A percentile compares a stretch with the other conserved stretches of the same genome.
These are phyloP conservation scores for Plutomurus gul DNA, from an alignment of 1,140 invertebrate genomes.

Conservation along the genomic window DNA sequence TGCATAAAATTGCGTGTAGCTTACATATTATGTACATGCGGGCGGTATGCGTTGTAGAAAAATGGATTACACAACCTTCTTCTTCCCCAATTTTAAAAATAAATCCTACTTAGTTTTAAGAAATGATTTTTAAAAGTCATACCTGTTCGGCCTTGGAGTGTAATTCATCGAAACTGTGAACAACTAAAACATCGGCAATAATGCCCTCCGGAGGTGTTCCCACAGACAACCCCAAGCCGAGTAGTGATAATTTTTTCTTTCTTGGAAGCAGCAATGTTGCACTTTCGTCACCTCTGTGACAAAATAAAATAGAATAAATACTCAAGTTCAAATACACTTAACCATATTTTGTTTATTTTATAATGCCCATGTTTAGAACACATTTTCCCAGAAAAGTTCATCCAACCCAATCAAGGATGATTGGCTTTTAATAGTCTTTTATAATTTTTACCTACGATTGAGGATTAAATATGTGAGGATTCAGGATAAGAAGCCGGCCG, in stretches of 20 bases:
- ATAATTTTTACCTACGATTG: too few species aligned
- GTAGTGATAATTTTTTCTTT: conserved; percentile 63
- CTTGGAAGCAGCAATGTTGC: conserved; percentile 66
- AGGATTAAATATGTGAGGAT: too few species aligned
- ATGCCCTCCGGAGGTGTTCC: conserved; percentile 65
- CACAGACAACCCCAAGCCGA: conserved; percentile 70
- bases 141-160: conserved; percentile 53
- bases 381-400: too few species aligned
- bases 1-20: too few species aligned
- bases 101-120: neutral
- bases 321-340: neutral
- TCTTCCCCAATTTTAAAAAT: neutral
- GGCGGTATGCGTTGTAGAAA: too few species aligned
- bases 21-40: too few species aligned
- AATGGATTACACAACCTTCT: too few species aligned
- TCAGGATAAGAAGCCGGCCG: too few species aligned
- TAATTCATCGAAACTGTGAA: conserved; percentile 60
- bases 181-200: conserved; percentile 58
- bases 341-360: neutral
- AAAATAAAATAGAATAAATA: conserved; percentile 35
- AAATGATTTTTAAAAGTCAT: neutral
- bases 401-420: neutral
- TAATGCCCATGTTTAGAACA: neutral
- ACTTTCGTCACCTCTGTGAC: conserved; percentile 66
- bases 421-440: too few species aligned